Percentiles rank a stretch among this genome's conserved stretches.
phyloP scores from a whole-genome alignment of 35 echinoderm and acorn worm species.

The Hemicentrotus pulcherrimus region DNA sequence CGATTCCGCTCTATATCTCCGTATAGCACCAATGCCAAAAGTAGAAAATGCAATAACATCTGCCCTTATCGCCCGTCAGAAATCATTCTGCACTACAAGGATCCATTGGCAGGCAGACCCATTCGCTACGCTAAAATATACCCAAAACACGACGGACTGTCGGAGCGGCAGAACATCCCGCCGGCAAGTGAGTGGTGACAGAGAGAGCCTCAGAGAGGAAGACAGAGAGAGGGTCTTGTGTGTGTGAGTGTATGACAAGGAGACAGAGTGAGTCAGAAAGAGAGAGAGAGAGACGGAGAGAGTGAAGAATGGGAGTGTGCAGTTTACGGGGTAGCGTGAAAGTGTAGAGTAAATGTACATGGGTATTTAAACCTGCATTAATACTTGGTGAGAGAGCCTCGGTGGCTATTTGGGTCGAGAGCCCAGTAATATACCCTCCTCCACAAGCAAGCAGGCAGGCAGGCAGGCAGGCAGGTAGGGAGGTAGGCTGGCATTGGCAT shows the following conservation, averaged over 20 bases:
- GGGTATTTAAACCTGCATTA: constrained; percentile 12
- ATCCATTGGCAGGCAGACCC: not conserved
- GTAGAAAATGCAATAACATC: constrained; percentile 13
- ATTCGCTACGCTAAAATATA: not conserved
- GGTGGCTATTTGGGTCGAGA: not conserved
- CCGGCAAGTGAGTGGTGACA: not conserved
- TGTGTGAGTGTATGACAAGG: not conserved
- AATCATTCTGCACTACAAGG: constrained; percentile 9
- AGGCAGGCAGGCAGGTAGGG: not conserved
- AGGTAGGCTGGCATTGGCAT: not conserved
- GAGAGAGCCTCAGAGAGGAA: not conserved
- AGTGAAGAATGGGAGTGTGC: not conserved
- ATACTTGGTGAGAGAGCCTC: not conserved
- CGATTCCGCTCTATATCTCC: not conserved
- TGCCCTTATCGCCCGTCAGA: not conserved
- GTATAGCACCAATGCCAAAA: not conserved
- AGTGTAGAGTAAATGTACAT: not conserved
- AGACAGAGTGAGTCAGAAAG: not conserved
- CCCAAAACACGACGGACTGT: not conserved
- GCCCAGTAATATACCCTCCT: not conserved
- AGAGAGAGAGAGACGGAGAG: not conserved
- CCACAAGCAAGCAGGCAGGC: not conserved
- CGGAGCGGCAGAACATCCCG: not conserved
- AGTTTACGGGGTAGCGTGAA: not conserved
- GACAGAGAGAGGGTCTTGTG: not conserved